Conservation (phyloP, 2,113 vertebrate genomes). For the Connochaetes taurinus region DNA sequence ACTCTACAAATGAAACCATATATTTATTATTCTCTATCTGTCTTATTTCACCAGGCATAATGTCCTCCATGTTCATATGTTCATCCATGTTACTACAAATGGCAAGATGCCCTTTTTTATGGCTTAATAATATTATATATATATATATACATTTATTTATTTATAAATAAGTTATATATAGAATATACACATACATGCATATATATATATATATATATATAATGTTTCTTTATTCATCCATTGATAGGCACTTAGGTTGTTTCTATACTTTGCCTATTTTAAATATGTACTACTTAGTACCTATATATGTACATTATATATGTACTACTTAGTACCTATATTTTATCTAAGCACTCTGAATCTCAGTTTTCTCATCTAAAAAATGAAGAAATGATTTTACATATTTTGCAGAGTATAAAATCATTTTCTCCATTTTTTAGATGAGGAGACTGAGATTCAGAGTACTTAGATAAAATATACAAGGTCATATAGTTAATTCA, state of each 20-base stretch:
- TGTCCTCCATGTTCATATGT: neutral
- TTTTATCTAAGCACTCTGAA: neutral
- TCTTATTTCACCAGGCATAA: neutral
- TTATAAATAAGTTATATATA: neutral
- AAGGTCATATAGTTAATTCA: neutral
- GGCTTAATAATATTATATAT: neutral
- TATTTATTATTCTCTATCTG: neutral
- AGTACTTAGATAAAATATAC: neutral
- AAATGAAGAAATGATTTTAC: neutral
- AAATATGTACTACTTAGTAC: neutral
- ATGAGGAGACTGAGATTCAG: neutral
- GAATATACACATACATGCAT: neutral
- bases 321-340: neutral
- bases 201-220: neutral
- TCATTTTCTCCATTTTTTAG: neutral
- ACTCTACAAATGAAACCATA: neutral
- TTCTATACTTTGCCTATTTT: neutral
- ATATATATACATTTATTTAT: neutral
- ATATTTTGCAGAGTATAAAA: neutral
- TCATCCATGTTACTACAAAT: neutral
- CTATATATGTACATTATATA: too few relatives aligned
- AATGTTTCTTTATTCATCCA: neutral
- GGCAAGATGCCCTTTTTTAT: neutral
- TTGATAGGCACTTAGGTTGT: neutral
- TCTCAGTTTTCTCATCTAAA: neutral